phyloP scores from a whole-genome alignment of 2,888 invertebrate genomes.

The Plusia festucae region DNA sequence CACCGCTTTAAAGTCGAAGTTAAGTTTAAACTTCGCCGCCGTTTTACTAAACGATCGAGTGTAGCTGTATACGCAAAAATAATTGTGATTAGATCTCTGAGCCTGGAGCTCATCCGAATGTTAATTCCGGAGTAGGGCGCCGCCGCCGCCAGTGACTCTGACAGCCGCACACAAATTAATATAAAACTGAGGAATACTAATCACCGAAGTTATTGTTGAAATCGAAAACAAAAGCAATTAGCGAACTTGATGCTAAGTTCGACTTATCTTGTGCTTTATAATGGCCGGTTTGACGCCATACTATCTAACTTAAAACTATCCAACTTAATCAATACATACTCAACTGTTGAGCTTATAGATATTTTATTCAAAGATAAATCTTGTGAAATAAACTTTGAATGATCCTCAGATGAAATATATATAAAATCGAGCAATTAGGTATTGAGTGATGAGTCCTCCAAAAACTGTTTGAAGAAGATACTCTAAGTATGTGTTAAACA shows the following conservation, averaged over 20 bases:
- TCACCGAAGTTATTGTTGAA: slow-evolving; percentile 14
- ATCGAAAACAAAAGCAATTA: slow-evolving; percentile 16
- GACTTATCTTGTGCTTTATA: background rate
- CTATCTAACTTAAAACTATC: too few relatives aligned
- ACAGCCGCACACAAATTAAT: background rate
- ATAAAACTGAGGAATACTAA: slow-evolving; percentile 24
- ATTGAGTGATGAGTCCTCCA: too few relatives aligned
- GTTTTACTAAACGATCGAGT: slow-evolving; percentile 14
- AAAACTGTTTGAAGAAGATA: too few relatives aligned
- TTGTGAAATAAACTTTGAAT: too few relatives aligned
- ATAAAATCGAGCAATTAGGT: too few relatives aligned
- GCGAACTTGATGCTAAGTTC: background rate
- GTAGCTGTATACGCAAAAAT: slow-evolving; percentile 32
- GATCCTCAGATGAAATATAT: too few relatives aligned
- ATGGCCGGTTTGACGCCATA: too few relatives aligned
- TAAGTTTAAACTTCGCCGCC: slow-evolving; percentile 17
- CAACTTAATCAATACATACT: too few relatives aligned
- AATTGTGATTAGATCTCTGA: slow-evolving; percentile 13
- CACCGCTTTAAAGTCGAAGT: slow-evolving; percentile 22
- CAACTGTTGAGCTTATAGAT: too few relatives aligned
- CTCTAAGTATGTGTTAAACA: too few relatives aligned
- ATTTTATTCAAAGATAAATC: too few relatives aligned
- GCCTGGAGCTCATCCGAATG: slow-evolving; percentile 20
- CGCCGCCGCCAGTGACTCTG: background rate
- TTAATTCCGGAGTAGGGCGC: slow-evolving; percentile 16